These are phyloP conservation scores for Zaprionus lineosus DNA, from an alignment of 2,888 invertebrate species.

Conservation along the genomic window DNA sequence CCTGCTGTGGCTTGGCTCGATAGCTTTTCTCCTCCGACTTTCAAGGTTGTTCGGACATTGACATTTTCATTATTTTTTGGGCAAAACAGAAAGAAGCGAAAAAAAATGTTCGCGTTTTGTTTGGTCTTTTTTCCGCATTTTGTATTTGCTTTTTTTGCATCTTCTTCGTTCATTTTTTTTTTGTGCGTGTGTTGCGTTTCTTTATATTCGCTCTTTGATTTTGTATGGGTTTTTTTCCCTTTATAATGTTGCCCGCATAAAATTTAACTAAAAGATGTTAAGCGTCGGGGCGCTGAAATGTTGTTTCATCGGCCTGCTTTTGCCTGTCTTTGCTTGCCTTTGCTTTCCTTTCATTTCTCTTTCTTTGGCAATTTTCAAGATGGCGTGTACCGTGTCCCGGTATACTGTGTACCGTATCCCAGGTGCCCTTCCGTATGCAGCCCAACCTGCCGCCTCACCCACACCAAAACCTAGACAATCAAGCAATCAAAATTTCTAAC, in stretches of 20 bases:
- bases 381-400: conserved; percentile 57
- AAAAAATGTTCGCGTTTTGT: conserved; percentile 47
- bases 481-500: conserved; percentile 48
- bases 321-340: not conserved
- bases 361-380: conserved; percentile 57
- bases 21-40: conserved; percentile 80
- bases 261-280: conserved; percentile 55
- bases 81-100: conserved; percentile 44
- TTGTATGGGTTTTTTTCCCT: conserved; percentile 45
- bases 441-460: conserved; percentile 4
- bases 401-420: no score
- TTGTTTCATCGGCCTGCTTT: conserved; percentile 41
- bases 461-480: conserved; percentile 18
- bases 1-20: conserved; percentile 45
- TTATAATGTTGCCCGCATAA: conserved; percentile 67
- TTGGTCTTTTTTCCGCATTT: conserved; percentile 27
- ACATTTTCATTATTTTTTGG: conserved; percentile 80
- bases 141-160: no score
- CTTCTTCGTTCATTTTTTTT: conserved; percentile 36
- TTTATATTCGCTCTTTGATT: conserved; percentile 58
- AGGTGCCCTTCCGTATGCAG: no score
- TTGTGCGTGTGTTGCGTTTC: conserved; percentile 49
- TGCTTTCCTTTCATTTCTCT: conserved; percentile 60
- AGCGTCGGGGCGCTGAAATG: conserved; percentile 54
- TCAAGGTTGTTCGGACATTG: conserved; percentile 84